A percentile compares a stretch with the other conserved stretches of the same genome.
These are phyloP conservation scores for Caenorhabditis brenneri DNA, from an alignment of 1,140 invertebrate species.

Conservation along the genomic window DNA sequence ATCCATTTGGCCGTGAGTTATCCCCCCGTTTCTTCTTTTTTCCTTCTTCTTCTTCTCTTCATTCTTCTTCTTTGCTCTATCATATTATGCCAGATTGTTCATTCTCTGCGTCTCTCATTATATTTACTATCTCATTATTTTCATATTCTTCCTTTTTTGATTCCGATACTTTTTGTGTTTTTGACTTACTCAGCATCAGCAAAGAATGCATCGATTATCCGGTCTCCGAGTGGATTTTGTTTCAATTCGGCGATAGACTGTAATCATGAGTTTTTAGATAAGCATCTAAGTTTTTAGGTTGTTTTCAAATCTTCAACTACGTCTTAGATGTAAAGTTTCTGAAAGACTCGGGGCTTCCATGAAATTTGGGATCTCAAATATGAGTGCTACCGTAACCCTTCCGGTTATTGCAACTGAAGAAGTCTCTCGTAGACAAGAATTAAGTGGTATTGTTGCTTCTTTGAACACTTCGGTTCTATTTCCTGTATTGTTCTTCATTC, in stretches of 20 bases:
- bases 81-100: slow-evolving; percentile 27
- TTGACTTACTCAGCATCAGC: slow-evolving; percentile 73
- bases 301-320: too few relatives aligned
- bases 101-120: slow-evolving; percentile 43
- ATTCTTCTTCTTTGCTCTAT: slow-evolving; percentile 12
- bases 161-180: neutral
- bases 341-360: too few relatives aligned
- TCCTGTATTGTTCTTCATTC: too few relatives aligned
- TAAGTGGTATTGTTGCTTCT: slow-evolving; percentile 72
- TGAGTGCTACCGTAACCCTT: too few relatives aligned
- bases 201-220: slow-evolving; percentile 98
- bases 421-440: too few relatives aligned
- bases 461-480: slow-evolving; percentile 64
- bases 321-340: too few relatives aligned
- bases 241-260: slow-evolving; percentile 87
- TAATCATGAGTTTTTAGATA: slow-evolving; percentile 83
- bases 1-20: slow-evolving; percentile 17
- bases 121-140: neutral
- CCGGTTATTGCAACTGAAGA: too few relatives aligned
- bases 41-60: slow-evolving; percentile 5
- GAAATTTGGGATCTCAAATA: too few relatives aligned
- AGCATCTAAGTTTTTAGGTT: too few relatives aligned
- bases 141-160: neutral
- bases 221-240: slow-evolving; percentile 92
- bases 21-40: neutral